A percentile compares a stretch with the other conserved stretches of the same genome.
These are phyloP conservation scores for Triops cancriformis DNA, from an alignment of 1,140 invertebrate species.

Conservation along the genomic window DNA sequence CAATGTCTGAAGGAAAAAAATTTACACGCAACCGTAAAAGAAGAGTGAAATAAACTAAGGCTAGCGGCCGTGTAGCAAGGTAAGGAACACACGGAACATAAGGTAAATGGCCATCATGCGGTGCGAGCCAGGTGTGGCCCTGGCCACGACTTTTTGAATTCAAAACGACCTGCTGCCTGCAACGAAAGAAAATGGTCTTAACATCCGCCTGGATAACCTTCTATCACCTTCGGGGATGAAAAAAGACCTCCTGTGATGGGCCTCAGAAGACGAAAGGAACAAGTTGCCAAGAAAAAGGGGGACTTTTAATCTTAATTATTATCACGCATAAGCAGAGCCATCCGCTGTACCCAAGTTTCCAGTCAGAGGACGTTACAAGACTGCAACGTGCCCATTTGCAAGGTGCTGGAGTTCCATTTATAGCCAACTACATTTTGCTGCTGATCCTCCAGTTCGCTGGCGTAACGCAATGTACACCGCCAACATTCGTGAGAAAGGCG, in stretches of 20 bases:
- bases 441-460: too few species aligned
- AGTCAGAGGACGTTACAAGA: background rate
- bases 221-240: background rate
- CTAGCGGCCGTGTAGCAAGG: background rate
- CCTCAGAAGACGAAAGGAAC: background rate
- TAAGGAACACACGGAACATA: background rate
- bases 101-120: conserved; percentile 9
- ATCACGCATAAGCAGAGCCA: background rate
- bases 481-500: too few species aligned
- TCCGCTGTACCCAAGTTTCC: background rate
- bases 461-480: too few species aligned
- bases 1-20: too few species aligned
- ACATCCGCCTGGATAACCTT: background rate
- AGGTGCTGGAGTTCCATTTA: too few species aligned
- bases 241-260: conserved; percentile 13
- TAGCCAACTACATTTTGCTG: too few species aligned
- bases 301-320: background rate
- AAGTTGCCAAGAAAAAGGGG: background rate
- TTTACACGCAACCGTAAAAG: background rate
- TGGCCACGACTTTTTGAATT: background rate
- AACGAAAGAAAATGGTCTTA: background rate
- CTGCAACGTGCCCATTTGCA: background rate
- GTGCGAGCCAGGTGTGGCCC: conserved; percentile 4
- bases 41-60: background rate
- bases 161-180: conserved; percentile 6